A percentile compares a stretch with the other conserved stretches of the same genome.
Conservation (phyloP, 2,113 vertebrate species). For the Aphelocoma coerulescens region DNA sequence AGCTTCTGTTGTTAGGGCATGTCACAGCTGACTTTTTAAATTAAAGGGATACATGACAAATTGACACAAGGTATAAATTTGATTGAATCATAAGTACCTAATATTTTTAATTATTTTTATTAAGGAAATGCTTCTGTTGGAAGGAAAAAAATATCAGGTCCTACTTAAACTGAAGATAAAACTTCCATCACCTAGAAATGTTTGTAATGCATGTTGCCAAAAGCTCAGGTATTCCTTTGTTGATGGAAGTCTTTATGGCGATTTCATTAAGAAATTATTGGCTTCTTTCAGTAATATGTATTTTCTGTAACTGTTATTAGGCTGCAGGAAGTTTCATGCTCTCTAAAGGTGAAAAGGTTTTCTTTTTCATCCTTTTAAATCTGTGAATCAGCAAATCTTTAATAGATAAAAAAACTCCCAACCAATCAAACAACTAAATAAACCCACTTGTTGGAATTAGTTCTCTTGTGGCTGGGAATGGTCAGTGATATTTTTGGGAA, state of each 20-base stretch:
- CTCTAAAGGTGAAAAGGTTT: neutral
- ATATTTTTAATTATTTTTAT: neutral
- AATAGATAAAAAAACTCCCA: neutral
- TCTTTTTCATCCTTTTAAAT: neutral
- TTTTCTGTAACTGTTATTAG: neutral
- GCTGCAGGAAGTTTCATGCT: neutral
- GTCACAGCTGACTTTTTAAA: neutral
- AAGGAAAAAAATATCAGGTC: neutral
- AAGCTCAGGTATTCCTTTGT: neutral
- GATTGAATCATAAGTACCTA: neutral
- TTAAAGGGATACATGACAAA: neutral
- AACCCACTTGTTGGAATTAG: neutral
- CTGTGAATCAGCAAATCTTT: neutral
- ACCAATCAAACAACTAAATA: neutral
- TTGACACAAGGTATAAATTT: neutral
- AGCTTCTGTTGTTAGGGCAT: neutral
- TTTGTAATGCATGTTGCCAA: neutral
- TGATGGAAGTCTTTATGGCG: neutral
- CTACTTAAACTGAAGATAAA: neutral
- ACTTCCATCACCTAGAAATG: neutral
- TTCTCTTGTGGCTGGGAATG: neutral
- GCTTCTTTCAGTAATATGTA: neutral
- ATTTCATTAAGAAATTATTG: neutral
- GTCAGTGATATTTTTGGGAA: neutral
- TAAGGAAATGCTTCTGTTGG: neutral